phyloP scores from a whole-genome alignment of 2,797 vertebrate species.

The Kryptolebias ocellatus region DNA sequence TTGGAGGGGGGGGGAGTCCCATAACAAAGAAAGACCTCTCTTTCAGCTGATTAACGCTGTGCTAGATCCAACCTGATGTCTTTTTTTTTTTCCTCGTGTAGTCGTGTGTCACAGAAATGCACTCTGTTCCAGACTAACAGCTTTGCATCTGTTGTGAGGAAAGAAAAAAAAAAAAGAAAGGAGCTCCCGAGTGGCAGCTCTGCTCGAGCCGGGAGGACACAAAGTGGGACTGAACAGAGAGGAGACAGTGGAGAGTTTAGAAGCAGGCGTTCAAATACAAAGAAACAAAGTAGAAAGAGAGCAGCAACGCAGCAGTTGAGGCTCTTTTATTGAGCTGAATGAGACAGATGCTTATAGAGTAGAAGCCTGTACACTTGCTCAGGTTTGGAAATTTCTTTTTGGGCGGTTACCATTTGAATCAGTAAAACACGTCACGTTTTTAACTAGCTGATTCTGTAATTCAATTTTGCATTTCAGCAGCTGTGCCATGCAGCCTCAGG shows the following conservation, averaged over 20 bases:
- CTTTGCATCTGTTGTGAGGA: background rate
- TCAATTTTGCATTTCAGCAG: background rate
- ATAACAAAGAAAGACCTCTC: background rate
- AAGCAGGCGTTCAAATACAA: background rate
- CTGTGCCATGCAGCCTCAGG: background rate
- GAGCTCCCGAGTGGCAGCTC: constrained; percentile 8
- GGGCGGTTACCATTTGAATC: too few species aligned
- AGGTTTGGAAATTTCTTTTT: too few species aligned
- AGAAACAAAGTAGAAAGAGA: background rate
- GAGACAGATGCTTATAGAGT: too few species aligned
- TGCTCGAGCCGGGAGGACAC: background rate
- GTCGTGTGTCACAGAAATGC: background rate
- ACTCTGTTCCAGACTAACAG: background rate
- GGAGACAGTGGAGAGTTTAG: constrained; percentile 2
- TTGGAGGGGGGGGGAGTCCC: background rate
- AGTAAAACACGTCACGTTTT: too few species aligned
- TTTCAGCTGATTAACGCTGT: background rate
- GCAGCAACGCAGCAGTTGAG: background rate
- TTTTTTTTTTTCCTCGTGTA: background rate
- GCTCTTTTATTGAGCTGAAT: too few species aligned
- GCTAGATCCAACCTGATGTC: background rate
- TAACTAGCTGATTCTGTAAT: too few species aligned
- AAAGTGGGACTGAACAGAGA: background rate
- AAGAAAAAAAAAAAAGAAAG: background rate
- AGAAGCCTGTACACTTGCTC: too few species aligned